These are phyloP conservation scores for Diorhabda sublineata DNA, from an alignment of 1,140 invertebrate species.

Conservation along the genomic window DNA sequence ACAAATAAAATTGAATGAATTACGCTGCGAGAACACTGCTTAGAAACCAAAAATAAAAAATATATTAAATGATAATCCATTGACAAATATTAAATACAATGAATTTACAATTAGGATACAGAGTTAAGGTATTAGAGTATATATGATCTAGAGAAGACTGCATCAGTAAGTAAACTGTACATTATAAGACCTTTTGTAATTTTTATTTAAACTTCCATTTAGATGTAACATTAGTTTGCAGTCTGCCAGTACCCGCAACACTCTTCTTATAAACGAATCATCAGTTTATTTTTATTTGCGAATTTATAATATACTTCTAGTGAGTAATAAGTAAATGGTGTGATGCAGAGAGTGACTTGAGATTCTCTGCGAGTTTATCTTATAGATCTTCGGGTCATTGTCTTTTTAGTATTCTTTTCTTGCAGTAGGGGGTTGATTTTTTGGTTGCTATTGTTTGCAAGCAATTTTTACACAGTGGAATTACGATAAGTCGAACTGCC, in stretches of 20 bases:
- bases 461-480: too few relatives aligned
- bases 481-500: too few relatives aligned
- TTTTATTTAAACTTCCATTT: constrained; percentile 39
- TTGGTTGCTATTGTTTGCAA: too few relatives aligned
- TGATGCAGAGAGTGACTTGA: too few relatives aligned
- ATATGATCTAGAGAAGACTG: constrained; percentile 44
- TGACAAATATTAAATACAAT: constrained; percentile 48
- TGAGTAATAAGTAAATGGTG: too few relatives aligned
- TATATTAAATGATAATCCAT: constrained; percentile 45
- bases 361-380: too few relatives aligned
- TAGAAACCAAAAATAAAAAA: constrained; percentile 40
- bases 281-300: too few relatives aligned
- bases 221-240: constrained; percentile 38
- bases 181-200: constrained; percentile 40
- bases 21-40: constrained; percentile 37
- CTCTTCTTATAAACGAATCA: background rate
- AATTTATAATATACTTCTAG: too few relatives aligned
- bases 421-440: too few relatives aligned
- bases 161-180: constrained; percentile 43
- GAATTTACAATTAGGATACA: constrained; percentile 47
- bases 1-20: constrained; percentile 21
- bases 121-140: constrained; percentile 40
- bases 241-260: constrained; percentile 41
- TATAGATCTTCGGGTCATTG: too few relatives aligned
- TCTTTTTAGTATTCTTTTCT: too few relatives aligned